phyloP scores from a whole-genome alignment of 1,140 invertebrate species.

The Pteromalus puparum region DNA sequence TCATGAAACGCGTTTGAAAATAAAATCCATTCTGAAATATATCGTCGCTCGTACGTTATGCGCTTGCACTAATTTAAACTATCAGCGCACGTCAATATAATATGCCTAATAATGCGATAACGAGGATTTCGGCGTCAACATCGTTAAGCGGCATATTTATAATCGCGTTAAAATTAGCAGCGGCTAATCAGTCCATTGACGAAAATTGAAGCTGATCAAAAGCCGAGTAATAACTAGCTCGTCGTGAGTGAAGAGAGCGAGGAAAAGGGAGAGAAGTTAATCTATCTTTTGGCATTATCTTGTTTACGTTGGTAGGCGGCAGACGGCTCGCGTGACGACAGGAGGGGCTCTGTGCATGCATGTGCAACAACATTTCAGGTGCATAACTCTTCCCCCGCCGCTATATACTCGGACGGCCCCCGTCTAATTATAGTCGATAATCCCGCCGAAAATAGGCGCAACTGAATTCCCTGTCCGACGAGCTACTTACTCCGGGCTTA shows the following conservation, averaged over 20 bases:
- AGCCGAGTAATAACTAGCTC: neutral
- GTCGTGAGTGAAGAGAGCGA: neutral
- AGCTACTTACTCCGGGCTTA: neutral
- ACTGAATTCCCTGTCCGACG: neutral
- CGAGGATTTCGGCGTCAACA: neutral
- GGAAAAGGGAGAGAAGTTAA: constrained; percentile 8
- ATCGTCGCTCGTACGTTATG: too few relatives aligned
- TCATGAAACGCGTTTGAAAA: neutral
- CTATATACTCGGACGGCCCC: constrained; percentile 32
- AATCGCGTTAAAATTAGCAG: constrained; percentile 34
- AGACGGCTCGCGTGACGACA: constrained; percentile 48
- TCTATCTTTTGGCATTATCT: constrained; percentile 54
- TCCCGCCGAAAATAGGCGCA: constrained; percentile 53
- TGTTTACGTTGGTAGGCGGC: constrained; percentile 58
- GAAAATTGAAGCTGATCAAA: constrained; percentile 17
- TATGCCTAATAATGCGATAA: too few relatives aligned
- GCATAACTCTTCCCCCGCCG: constrained; percentile 58
- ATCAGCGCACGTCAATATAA: too few relatives aligned
- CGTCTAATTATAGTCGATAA: constrained; percentile 61
- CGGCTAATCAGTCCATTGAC: constrained; percentile 28
- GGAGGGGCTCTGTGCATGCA: constrained; percentile 47
- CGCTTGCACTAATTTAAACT: too few relatives aligned
- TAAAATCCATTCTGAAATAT: too few relatives aligned
- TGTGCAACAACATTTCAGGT: constrained; percentile 63
- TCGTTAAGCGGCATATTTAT: neutral